Base-by-base conservation (phyloP, 1,140 invertebrate genomes). In the Pygmarrhopalites habei region DNA sequence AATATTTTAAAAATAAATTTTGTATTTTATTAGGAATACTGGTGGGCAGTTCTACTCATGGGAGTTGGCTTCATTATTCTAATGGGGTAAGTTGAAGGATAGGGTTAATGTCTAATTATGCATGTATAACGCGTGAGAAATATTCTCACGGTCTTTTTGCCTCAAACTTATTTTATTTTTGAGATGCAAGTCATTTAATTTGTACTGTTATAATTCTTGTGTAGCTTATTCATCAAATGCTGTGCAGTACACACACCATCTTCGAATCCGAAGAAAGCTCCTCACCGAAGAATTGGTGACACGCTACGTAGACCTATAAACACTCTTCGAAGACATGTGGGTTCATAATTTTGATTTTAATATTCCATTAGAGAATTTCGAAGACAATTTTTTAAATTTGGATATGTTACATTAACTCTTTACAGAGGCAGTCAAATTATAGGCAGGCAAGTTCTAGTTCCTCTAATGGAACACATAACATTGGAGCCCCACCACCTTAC, bases 231-330 rank as follows among this genome's bases (percentile, higher is more conserved):
- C 77, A 97, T 99, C 71, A 98, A 98, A 76, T 96, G 95, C 75
- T 99, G 95, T 79, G 95, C 96, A 17, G 95, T 99, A 56, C 95
- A 99, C 76, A 99, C 96, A 44, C 96, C 96, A 21, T 96, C 92
- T 51, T 94, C 88, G 55, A 97, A 98, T 82, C 95, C 95, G 12
- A 92, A 93, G 75, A 89, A 91, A 72, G 86, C 88, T 52, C 88
- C 90, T 0, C 88, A 89, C 4, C 82, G 88, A 67, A 82, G 89
- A 61, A 83, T 94, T 63, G 88, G 87, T 67, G 90, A 95, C 75
- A 94, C 92, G 15, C 77, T 95, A 14, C 80, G 90, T 44, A 82
- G 89, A 67, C 90, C 91, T 17, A 92, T 93, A 82, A 89, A 90
- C 74, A 93, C 90, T 26, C 75, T 94, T 29, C 79, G 89, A 70